Base-by-base conservation (phyloP, 2,113 vertebrate species). In the Chlamydotis undulata region DNA sequence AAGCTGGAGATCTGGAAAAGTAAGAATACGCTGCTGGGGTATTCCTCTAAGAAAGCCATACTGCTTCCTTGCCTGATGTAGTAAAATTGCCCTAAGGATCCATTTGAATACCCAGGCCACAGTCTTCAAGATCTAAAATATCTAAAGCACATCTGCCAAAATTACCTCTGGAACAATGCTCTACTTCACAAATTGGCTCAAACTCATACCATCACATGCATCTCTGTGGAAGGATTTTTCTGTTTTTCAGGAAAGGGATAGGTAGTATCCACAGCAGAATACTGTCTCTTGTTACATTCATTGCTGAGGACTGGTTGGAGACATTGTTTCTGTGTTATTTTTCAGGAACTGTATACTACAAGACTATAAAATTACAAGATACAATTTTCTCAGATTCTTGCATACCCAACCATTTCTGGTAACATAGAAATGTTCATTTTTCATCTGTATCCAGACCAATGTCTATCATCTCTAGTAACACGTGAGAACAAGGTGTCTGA, bases 221-320 rank as follows among this genome's bases (percentile, higher is more conserved):
- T 39, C 65, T 95, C 69, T 89, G 52, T 73, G 57, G 60, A 92
- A 91, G 37, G 67, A 65, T 82, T 90, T n/a, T 81, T 50, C 52
- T 41, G 3, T 2, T 45, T 78, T 92, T 84, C 52, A 49, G 89
- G 90, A 90, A 83, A 91, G 41, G 9, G 1, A 9, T 24, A 60
- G 33, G 12, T 56, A 79, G 9, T 11, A 41, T 56, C 53, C 63
- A 23, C 1, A 5, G 19, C 33, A 76, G 23, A 73, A 85, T 10
- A 59, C 28, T 45, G 29, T 80, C 12, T 5, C 5, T 29, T 64
- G 1, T 47, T 77, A 12, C n/a, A 24, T 4, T 52, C 4, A 9
- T 69, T 93, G 50, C 13, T 88, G 24, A 67, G 43, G 9, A 37
- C 11, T 67, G 9, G 9, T 35, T 65, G 19, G 23, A 83, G 59